A percentile compares a stretch with the other conserved stretches of the same genome.
These are phyloP conservation scores for Centroberyx gerrardi DNA, from an alignment of 2,797 vertebrate genomes.

Conservation along the genomic window DNA sequence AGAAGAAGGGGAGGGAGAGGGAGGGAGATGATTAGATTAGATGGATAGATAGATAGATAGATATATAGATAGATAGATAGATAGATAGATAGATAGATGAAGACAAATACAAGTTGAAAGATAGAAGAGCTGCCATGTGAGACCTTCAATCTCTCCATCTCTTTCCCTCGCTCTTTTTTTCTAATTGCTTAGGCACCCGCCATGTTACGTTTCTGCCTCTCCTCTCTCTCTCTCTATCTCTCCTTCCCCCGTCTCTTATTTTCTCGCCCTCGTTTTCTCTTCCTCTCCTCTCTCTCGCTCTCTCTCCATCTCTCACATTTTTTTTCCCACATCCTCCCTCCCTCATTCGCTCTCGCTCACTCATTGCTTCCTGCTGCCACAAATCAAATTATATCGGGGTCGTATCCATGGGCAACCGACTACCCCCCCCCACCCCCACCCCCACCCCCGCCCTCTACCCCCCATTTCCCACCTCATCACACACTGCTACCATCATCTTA, in stretches of 20 bases:
- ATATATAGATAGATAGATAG: not conserved
- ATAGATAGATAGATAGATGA: constrained; percentile 23
- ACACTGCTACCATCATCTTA: constrained; percentile 69
- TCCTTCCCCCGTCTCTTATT: constrained; percentile 40
- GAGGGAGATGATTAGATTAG: not conserved
- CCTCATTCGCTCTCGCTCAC: constrained; percentile 59
- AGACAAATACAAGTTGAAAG: constrained; percentile 56
- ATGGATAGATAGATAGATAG: not conserved
- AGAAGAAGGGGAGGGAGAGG: constrained; percentile 41
- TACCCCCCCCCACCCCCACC: constrained; percentile 57
- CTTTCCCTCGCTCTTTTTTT: constrained; percentile 30
- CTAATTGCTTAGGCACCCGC: constrained; percentile 24
- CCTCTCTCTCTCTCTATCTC: constrained; percentile 42
- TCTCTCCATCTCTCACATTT: constrained; percentile 26
- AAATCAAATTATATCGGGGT: constrained; percentile 88
- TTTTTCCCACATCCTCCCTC: constrained; percentile 50
- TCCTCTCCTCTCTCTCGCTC: constrained; percentile 46
- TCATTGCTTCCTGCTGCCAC: constrained; percentile 84
- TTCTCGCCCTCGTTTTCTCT: constrained; percentile 60
- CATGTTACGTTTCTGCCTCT: constrained; percentile 39
- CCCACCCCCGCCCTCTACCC: constrained; percentile 60
- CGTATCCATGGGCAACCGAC: constrained; percentile 86
- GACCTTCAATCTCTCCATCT: constrained; percentile 57
- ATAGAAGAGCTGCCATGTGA: constrained; percentile 52
- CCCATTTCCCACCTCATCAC: constrained; percentile 76